Base-by-base conservation (phyloP, 1,140 invertebrate genomes). In the Macrocentrus cingulum region DNA sequence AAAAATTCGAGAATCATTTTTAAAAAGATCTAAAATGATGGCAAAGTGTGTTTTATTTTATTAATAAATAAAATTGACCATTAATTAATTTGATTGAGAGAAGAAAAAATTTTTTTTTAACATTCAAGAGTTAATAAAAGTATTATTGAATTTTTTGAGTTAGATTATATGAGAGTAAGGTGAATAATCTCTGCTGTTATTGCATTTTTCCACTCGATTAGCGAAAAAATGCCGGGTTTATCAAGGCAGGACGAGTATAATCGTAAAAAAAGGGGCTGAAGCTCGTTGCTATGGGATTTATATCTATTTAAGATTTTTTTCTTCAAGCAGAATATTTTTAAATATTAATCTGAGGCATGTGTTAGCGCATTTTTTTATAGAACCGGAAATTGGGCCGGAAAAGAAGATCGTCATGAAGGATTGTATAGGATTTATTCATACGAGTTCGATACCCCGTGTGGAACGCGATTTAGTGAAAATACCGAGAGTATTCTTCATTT, bases 121-220 rank as follows among this genome's bases (percentile, higher is more conserved):
- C 42, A 44, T 15, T 44, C n/a, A 44, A 55, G n/a, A n/a, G n/a
- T n/a, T n/a, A n/a, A n/a, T n/a, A n/a, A n/a, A n/a, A n/a, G n/a
- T n/a, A n/a, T n/a, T n/a, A n/a, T n/a, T n/a, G n/a, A n/a, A n/a
- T n/a, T n/a, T n/a, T n/a, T n/a, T n/a, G n/a, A n/a, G n/a, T n/a
- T n/a, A n/a, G n/a, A n/a, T n/a, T n/a, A n/a, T n/a, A n/a, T n/a
- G n/a, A n/a, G n/a, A n/a, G n/a, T n/a, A n/a, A n/a, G n/a, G n/a
- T n/a, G n/a, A n/a, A n/a, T n/a, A 29, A 29, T 29, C 25, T 29
- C 25, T 29, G 4, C 25, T 9, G 13, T 66, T 68, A 71, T 69
- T 68, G 64, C 61, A 61, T 68, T 71, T 67, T 69, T 68, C 67
- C 64, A 66, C 65, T 68, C 56, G 61, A 67, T 56, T 63, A 63